Evolutionary conservation across 53 echinoderm and acorn worm species (phyloP).

Genomic region (Astropecten irregularis): DNA sequence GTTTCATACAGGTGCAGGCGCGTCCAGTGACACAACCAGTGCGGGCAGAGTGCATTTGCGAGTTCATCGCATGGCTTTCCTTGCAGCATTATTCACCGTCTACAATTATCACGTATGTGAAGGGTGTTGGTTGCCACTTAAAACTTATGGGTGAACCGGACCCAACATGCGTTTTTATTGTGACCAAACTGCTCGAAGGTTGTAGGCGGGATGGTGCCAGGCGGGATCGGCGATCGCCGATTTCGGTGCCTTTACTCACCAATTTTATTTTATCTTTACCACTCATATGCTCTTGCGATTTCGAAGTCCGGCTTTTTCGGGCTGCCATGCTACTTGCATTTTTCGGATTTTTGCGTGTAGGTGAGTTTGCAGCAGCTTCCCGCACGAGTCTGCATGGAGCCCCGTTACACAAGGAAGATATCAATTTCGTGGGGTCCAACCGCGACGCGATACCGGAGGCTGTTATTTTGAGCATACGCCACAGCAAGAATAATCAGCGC

Average conservation of each 20-base stretch:
- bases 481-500: too few relatives aligned
- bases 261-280: not conserved
- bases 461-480: too few relatives aligned
- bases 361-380: too few relatives aligned
- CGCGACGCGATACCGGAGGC: not conserved
- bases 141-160: too few relatives aligned
- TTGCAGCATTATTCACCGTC: not conserved
- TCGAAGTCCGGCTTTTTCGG: slow-evolving; percentile 27
- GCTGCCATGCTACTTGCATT: too few relatives aligned
- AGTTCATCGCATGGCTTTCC: slow-evolving; percentile 23
- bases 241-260: not conserved
- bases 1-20: slow-evolving; percentile 2
- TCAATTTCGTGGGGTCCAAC: not conserved
- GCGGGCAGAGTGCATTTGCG: not conserved
- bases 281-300: not conserved
- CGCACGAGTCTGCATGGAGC: not conserved
- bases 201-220: not conserved
- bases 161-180: slow-evolving; percentile 22
- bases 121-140: not conserved
- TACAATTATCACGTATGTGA: slow-evolving; percentile 1
- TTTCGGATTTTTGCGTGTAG: slow-evolving; percentile 37
- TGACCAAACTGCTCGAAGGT: slow-evolving; percentile 25
- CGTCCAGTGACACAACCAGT: not conserved
- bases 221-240: not conserved
- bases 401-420: not conserved